Conservation (phyloP, 2,888 invertebrate genomes). For the Sisyra terminalis region DNA sequence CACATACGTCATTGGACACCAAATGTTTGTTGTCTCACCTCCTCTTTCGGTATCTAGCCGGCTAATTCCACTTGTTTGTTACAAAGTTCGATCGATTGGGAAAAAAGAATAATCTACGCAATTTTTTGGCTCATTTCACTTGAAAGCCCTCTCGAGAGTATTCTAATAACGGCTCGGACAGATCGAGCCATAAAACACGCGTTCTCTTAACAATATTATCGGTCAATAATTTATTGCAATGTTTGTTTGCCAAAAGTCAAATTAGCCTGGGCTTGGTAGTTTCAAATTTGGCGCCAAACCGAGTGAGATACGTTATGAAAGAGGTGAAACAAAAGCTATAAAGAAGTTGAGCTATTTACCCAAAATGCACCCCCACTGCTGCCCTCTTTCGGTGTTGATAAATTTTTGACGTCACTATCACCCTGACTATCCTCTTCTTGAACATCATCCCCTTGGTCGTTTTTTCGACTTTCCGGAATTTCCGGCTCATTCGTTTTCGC, state of each 20-base stretch:
- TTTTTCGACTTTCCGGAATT: background rate
- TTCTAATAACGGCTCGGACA: too few relatives aligned
- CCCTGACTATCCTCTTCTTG: background rate
- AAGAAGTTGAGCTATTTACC: constrained; percentile 4
- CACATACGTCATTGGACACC: too few relatives aligned
- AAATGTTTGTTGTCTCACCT: too few relatives aligned
- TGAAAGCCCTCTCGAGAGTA: too few relatives aligned
- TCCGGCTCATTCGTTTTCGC: background rate
- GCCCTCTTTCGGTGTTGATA: background rate
- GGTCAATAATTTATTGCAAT: background rate
- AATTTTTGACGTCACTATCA: background rate
- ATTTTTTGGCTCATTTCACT: too few relatives aligned
- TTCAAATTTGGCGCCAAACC: background rate
- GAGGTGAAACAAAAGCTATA: background rate
- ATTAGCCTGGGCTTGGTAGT: too few relatives aligned
- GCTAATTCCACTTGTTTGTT: too few relatives aligned
- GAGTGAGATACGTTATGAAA: background rate
- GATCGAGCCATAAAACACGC: too few relatives aligned
- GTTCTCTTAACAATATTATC: background rate
- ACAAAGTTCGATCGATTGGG: too few relatives aligned
- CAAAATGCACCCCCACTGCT: constrained; percentile 1
- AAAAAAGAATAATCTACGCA: too few relatives aligned
- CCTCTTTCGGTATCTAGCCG: too few relatives aligned
- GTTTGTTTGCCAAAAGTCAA: background rate
- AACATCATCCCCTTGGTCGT: background rate